Evolutionary conservation across 2,113 vertebrate species (phyloP), one percentile per base, ranked within the genome.

Genomic region (Xyliphius kryptos): DNA sequence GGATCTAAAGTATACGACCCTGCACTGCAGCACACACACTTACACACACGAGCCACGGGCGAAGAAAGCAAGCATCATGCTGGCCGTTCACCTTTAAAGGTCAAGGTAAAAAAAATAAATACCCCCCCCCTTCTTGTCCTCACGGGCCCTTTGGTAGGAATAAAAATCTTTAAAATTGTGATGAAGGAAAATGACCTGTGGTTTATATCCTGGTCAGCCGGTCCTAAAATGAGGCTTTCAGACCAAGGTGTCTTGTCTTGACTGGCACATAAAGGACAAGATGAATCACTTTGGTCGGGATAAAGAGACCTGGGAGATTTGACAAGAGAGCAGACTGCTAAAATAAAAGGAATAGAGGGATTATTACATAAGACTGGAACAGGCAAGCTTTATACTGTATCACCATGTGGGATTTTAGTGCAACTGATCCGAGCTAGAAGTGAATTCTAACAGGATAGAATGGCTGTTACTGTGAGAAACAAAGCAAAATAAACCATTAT

Each of bases 41-140:
- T 48, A 46, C 49, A 37, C 49, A 20, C 22, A 54, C 44, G n/a
- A n/a, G 9, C 51, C 57, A 56, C 22, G 8, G 20, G 47, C 16
- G 3, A 4, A 61, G 59, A 57, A 67, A 54, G 41, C 53, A 54
- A 37, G 15, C 40, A 19, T 19, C 51, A 21, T 47, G 43, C 64
- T 49, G 49, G 54, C 55, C 54, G 20, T 56, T 64, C 46, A 46
- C 52, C 60, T 69, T 57, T 73, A 68, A 68, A 75, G 61, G 66
- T 46, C 69, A 71, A 54, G 57, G 17, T 19, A 60, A 19, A 56
- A 37, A 66, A 57, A 17, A 16, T 10, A n/a, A n/a, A n/a, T n/a
- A n/a, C n/a, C n/a, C n/a, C n/a, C 41, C 38, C 60, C 43, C 32
- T 38, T 38, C 58, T 36, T 47, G 51, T 44, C 41, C 61, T 64